Conservation (phyloP, 2,113 vertebrate species). For the Felis catus region DNA sequence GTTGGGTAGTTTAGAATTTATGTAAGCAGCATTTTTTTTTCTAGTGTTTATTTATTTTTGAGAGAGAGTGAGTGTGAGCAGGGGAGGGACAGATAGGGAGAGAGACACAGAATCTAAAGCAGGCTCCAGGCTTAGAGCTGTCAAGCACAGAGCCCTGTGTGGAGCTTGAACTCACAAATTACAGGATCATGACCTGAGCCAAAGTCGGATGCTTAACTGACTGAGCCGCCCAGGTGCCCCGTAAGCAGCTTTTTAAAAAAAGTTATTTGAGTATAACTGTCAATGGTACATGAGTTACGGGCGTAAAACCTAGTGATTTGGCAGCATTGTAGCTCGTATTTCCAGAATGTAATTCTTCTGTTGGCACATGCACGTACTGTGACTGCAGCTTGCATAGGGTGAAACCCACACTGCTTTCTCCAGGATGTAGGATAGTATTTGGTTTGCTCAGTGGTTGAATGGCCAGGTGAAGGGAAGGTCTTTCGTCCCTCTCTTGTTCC, state of each 20-base stretch:
- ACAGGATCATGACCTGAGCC: no score
- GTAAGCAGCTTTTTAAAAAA: neutral
- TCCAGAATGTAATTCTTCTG: neutral
- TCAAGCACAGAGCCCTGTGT: no score
- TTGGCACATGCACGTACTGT: fast-evolving
- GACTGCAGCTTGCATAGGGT: neutral
- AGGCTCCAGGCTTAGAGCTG: no score
- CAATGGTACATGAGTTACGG: neutral
- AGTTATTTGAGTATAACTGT: neutral
- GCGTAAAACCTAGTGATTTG: neutral
- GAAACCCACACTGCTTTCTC: neutral
- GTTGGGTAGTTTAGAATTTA: constrained; percentile 1
- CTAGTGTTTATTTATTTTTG: no score
- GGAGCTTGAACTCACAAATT: no score
- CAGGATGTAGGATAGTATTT: fast-evolving
- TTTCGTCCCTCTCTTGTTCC: fast-evolving
- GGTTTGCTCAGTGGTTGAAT: neutral
- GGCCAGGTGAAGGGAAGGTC: neutral
- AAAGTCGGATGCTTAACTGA: no score
- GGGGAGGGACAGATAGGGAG: no score
- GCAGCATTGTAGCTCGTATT: neutral
- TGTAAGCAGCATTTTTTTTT: neutral
- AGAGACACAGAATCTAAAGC: no score
- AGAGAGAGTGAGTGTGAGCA: no score
- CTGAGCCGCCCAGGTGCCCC: no score